Conservation (phyloP, 2,113 vertebrate species). For the Calonectris borealis region DNA sequence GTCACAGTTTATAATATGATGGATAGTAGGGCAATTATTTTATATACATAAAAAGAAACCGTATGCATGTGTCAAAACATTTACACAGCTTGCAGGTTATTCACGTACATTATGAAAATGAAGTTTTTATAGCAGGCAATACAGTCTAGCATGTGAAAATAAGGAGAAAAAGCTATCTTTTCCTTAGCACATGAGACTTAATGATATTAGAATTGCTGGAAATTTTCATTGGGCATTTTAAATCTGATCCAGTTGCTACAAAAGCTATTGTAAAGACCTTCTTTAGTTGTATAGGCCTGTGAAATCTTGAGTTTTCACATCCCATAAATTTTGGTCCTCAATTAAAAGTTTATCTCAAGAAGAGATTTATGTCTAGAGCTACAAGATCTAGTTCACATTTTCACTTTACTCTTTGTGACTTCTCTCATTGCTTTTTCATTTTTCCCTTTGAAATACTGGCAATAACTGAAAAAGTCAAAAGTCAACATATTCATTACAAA, state of each 20-base stretch:
- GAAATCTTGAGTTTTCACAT: background rate
- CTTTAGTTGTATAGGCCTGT: background rate
- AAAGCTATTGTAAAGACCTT: background rate
- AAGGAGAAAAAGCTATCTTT: background rate
- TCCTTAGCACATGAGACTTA: background rate
- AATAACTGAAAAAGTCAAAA: background rate
- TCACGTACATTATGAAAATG: background rate
- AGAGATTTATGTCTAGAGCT: background rate
- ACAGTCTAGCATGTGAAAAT: background rate
- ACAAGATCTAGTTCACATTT: background rate
- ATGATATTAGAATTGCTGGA: background rate
- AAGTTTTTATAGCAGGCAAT: background rate
- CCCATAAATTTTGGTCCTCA: background rate
- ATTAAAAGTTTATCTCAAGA: background rate
- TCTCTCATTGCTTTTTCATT: background rate
- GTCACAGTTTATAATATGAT: background rate
- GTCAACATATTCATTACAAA: background rate
- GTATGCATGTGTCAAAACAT: constrained; percentile 22
- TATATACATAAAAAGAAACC: constrained; percentile 8
- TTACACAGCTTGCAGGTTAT: constrained; percentile 7
- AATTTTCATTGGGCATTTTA: background rate
- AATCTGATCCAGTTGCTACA: background rate
- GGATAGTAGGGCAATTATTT: constrained; percentile 18
- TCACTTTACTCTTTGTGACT: background rate
- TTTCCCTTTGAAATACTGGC: background rate